These are phyloP conservation scores for Pontoporia blainvillei DNA, from an alignment of 2,113 vertebrate species.

Conservation along the genomic window DNA sequence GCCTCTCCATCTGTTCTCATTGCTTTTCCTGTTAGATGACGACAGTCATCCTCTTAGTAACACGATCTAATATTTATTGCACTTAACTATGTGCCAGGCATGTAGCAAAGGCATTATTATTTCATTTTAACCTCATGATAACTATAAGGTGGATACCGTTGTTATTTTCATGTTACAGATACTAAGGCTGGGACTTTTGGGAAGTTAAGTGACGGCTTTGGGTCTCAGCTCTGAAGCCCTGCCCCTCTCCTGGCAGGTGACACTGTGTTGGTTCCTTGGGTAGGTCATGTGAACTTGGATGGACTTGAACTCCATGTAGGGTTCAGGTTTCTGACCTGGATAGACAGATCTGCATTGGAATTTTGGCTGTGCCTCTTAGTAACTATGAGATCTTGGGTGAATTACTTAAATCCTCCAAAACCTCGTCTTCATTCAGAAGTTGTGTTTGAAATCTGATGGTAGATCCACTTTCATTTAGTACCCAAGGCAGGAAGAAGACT, in stretches of 20 bases:
- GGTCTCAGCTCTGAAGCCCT: not conserved
- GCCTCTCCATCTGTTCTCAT: slow-evolving; percentile 14
- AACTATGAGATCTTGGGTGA: not conserved
- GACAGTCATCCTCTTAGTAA: slow-evolving; percentile 16
- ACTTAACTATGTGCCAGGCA: not conserved
- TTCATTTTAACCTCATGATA: not conserved
- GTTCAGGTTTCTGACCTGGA: not conserved
- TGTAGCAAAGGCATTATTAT: not conserved
- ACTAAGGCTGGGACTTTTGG: not conserved
- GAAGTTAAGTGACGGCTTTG: not conserved
- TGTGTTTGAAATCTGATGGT: not conserved
- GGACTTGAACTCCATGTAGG: not conserved
- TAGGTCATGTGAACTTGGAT: not conserved
- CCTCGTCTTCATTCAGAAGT: not conserved
- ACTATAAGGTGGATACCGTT: not conserved
- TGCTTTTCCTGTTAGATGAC: slow-evolving; percentile 12
- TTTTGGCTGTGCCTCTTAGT: not conserved
- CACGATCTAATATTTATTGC: not conserved
- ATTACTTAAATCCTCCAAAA: not conserved
- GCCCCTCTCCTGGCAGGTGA: not conserved
- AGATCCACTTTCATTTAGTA: not conserved
- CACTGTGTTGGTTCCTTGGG: not conserved
- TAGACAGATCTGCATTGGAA: not conserved
- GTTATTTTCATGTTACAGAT: not conserved
- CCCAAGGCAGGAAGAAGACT: not conserved